Conservation (phyloP, 2,113 vertebrate genomes). For the Bombycilla garrulus region DNA sequence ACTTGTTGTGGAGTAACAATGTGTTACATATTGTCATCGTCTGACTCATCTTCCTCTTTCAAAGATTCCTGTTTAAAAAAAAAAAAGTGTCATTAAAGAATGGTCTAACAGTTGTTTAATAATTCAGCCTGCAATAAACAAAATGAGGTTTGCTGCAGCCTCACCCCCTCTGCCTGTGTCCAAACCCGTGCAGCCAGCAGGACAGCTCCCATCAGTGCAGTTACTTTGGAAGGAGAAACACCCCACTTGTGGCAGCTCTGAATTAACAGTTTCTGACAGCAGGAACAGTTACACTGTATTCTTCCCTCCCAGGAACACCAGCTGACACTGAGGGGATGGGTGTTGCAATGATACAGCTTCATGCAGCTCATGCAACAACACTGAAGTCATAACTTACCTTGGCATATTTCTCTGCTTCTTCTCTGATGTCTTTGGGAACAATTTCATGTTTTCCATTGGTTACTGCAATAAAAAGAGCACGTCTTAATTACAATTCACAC, state of each 20-base stretch:
- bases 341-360: not conserved
- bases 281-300: not conserved
- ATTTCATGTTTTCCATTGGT: constrained; percentile 95
- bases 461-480: constrained; percentile 71
- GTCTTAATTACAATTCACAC: not conserved
- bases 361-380: too few relatives aligned
- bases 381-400: constrained; percentile 77
- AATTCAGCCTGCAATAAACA: not conserved
- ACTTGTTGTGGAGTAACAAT: constrained; percentile 53
- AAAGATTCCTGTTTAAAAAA: constrained; percentile 87
- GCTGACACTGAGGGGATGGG: rapidly evolving
- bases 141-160: not conserved
- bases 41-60: constrained; percentile 98
- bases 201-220: not conserved
- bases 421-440: constrained; percentile 92
- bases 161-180: not conserved
- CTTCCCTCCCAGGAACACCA: not conserved
- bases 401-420: constrained; percentile 98
- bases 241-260: not conserved
- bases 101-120: not conserved
- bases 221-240: not conserved
- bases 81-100: not conserved
- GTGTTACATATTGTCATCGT: constrained; percentile 97
- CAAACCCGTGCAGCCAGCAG: not conserved
- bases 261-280: not conserved